These are phyloP conservation scores for Holothuria leucospilota DNA, from an alignment of 53 echinoderm and acorn worm species.

Conservation along the genomic window DNA sequence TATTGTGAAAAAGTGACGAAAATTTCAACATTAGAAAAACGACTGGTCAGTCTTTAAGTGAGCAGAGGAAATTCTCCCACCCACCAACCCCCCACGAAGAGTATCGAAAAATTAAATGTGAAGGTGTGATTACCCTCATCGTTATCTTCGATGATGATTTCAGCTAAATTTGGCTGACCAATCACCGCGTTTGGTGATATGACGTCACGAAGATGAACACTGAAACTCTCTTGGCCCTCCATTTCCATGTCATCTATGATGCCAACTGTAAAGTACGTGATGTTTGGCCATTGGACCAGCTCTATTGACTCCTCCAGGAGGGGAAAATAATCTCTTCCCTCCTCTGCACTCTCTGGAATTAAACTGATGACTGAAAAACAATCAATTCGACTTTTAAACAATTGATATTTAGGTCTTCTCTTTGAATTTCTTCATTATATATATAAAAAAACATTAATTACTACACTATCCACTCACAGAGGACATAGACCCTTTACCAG, in stretches of 20 bases:
- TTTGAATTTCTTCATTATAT: too few species aligned
- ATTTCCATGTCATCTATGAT: constrained; percentile 15
- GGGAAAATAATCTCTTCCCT: constrained; percentile 22
- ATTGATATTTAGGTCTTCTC: too few species aligned
- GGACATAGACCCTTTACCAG: too few species aligned
- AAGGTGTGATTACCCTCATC: neutral
- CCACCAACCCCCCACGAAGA: too few species aligned
- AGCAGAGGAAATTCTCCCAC: neutral
- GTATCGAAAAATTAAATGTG: too few species aligned
- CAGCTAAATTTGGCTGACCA: constrained; percentile 23
- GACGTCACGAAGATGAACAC: neutral
- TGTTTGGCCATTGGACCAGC: neutral
- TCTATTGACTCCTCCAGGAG: neutral
- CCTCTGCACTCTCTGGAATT: constrained; percentile 2
- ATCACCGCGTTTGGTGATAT: neutral
- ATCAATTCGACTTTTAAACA: too few species aligned
- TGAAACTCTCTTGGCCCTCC: constrained; percentile 19
- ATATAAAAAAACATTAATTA: too few species aligned
- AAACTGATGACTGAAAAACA: neutral
- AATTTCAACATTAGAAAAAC: too few species aligned
- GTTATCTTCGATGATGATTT: constrained; percentile 24
- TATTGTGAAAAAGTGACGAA: too few species aligned
- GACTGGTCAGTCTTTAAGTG: too few species aligned
- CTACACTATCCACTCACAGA: too few species aligned
- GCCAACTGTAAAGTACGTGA: neutral